Conservation (phyloP, 2,113 vertebrate species). For the Lepus americanus region DNA sequence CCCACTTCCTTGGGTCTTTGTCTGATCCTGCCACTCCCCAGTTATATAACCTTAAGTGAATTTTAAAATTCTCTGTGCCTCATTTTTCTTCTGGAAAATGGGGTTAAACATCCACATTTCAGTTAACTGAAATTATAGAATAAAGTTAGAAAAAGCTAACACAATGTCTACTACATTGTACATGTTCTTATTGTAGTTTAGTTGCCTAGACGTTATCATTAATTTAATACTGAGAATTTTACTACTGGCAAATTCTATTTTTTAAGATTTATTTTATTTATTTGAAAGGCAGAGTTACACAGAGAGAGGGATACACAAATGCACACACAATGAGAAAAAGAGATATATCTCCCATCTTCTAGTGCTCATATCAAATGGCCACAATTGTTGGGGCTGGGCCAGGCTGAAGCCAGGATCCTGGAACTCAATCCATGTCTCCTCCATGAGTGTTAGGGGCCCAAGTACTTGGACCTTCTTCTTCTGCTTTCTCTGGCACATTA, state of each 20-base stretch:
- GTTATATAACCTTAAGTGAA: background rate
- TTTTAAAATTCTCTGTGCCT: constrained; percentile 35
- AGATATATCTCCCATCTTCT: too few species aligned
- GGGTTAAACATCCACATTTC: background rate
- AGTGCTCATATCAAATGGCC: too few species aligned
- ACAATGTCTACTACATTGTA: background rate
- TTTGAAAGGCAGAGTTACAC: too few species aligned
- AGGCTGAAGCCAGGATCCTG: too few species aligned
- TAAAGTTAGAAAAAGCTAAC: background rate
- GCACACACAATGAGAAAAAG: too few species aligned
- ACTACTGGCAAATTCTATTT: background rate
- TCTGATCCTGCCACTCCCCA: background rate
- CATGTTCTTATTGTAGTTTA: background rate
- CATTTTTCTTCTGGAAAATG: constrained; percentile 35
- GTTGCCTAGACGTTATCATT: background rate
- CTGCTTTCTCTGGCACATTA: too few species aligned
- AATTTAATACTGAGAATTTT: background rate
- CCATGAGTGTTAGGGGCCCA: too few species aligned
- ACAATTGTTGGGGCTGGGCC: too few species aligned
- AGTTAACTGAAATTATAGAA: background rate
- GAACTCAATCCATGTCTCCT: too few species aligned
- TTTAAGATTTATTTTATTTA: too few species aligned
- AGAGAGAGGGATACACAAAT: too few species aligned
- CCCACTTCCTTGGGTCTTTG: background rate
- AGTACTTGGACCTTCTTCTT: too few species aligned